phyloP scores from a whole-genome alignment of 2,888 invertebrate species.

The Nymphalis polychloros region DNA sequence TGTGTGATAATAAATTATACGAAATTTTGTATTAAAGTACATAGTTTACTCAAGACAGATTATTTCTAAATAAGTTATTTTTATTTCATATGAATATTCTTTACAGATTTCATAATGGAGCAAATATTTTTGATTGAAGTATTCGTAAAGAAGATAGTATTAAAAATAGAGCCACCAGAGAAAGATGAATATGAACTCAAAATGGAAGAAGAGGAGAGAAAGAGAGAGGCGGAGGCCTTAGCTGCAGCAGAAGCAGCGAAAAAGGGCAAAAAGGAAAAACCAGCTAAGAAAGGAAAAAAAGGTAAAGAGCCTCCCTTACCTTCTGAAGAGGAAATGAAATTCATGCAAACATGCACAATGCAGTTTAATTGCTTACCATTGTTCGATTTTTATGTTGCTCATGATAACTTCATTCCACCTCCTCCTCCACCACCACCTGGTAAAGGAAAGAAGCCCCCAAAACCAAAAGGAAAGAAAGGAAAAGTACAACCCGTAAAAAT shows the following conservation, averaged over 20 bases:
- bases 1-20: too few relatives aligned
- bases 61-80: too few relatives aligned
- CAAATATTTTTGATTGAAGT: slow-evolving; percentile 78
- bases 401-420: slow-evolving; percentile 73
- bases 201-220: slow-evolving; percentile 65
- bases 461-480: slow-evolving; percentile 58
- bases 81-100: not conserved
- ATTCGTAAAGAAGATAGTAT: slow-evolving; percentile 68
- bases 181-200: slow-evolving; percentile 74
- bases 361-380: slow-evolving; percentile 72
- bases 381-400: slow-evolving; percentile 75
- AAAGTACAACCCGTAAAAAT: slow-evolving; percentile 51
- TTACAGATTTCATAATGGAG: slow-evolving; percentile 56
- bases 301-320: slow-evolving; percentile 68
- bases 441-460: slow-evolving; percentile 55
- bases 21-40: too few relatives aligned
- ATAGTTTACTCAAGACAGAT: too few relatives aligned
- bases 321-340: slow-evolving; percentile 76
- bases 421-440: slow-evolving; percentile 66
- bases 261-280: slow-evolving; percentile 50
- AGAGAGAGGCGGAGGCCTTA: slow-evolving; percentile 62
- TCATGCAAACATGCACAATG: slow-evolving; percentile 72
- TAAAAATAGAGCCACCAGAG: slow-evolving; percentile 69
- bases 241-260: slow-evolving; percentile 60
- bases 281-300: slow-evolving; percentile 58